Base-by-base conservation (phyloP, 2,797 vertebrate species). In the Myoxocephalus aenaeus region DNA sequence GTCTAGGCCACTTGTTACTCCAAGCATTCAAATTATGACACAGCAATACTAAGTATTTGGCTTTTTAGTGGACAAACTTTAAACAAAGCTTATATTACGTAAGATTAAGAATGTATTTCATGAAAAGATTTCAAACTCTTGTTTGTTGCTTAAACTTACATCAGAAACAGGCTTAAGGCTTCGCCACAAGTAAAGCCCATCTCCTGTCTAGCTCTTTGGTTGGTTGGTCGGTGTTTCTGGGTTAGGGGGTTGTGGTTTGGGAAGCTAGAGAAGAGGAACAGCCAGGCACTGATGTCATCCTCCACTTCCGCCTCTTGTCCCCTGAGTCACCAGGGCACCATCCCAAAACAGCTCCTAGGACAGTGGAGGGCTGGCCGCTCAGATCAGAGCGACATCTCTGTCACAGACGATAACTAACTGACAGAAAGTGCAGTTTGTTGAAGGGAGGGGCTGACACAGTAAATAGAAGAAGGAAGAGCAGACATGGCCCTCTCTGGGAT, bases 231-330 rank as follows among this genome's bases (percentile, higher is more conserved):
- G 22, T 57, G 38, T 80, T 14, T 56, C 59, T 65, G 8, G 67
- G 27, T 69, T 34, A 51, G 46, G n/a, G 64, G 17, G 51, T 40
- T 11, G 65, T 29, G 46, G 42, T 40, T 75, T 65, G 13, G n/a
- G 66, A 73, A 75, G 61, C 27, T 65, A 34, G 67, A 71, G 42
- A 84, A 75, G 70, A 82, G 48, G 40, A 72, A 57, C 69, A 78
- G 75, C 64, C 67, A 77, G 64, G 67, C 76, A 27, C 61, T 87
- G 86, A 87, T 88, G 79, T 88, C 81, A 83, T 81, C 59, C 59
- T 71, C 61, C 65, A 68, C 73, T 75, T 81, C 75, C 63, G 69
- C 59, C 48, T 75, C 61, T 77, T 72, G 70, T 86, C 81, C 69
- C 73, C 42, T 70, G 71, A 90, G 76, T 87, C 81, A 86, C 50